These are phyloP conservation scores for Galerucella pusilla DNA, from an alignment of 2,888 invertebrate species.

Conservation along the genomic window DNA sequence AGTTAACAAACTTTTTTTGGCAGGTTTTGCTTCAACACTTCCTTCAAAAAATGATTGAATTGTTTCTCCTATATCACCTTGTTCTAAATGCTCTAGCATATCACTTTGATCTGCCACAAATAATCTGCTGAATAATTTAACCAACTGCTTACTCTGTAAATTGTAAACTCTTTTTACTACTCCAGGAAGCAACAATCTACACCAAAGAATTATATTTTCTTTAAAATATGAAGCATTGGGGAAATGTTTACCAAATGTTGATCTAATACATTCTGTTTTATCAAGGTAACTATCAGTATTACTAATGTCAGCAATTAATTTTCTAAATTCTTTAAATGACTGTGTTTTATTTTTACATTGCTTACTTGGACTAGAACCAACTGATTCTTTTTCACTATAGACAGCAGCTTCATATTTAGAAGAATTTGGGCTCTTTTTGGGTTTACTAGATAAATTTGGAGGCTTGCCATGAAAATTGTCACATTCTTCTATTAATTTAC, in stretches of 20 bases:
- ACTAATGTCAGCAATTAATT: slow-evolving; percentile 82
- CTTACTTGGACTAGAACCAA: background rate
- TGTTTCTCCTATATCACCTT: slow-evolving; percentile 90
- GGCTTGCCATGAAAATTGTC: slow-evolving; percentile 66
- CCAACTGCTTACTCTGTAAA: slow-evolving; percentile 89
- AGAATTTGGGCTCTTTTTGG: slow-evolving; percentile 47
- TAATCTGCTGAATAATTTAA: slow-evolving; percentile 88
- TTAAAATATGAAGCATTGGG: slow-evolving; percentile 61
- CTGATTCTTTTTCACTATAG: slow-evolving; percentile 13
- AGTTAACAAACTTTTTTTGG: slow-evolving; percentile 75
- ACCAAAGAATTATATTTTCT: slow-evolving; percentile 83
- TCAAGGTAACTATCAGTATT: slow-evolving; percentile 82
- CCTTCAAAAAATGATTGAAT: slow-evolving; percentile 80
- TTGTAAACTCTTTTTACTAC: slow-evolving; percentile 89
- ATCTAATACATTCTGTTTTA: slow-evolving; percentile 80
- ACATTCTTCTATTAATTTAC: slow-evolving; percentile 73
- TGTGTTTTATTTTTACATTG: slow-evolving; percentile 67
- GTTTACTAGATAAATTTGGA: slow-evolving; percentile 38
- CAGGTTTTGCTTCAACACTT: slow-evolving; percentile 71
- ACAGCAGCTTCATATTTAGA: slow-evolving; percentile 11
- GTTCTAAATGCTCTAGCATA: slow-evolving; percentile 88
- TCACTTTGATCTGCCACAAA: slow-evolving; percentile 78
- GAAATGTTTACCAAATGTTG: slow-evolving; percentile 73
- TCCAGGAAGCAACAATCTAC: slow-evolving; percentile 84
- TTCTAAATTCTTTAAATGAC: slow-evolving; percentile 80